Base-by-base conservation (phyloP, 2,888 invertebrate genomes). In the Tanytarsus gracilentus region DNA sequence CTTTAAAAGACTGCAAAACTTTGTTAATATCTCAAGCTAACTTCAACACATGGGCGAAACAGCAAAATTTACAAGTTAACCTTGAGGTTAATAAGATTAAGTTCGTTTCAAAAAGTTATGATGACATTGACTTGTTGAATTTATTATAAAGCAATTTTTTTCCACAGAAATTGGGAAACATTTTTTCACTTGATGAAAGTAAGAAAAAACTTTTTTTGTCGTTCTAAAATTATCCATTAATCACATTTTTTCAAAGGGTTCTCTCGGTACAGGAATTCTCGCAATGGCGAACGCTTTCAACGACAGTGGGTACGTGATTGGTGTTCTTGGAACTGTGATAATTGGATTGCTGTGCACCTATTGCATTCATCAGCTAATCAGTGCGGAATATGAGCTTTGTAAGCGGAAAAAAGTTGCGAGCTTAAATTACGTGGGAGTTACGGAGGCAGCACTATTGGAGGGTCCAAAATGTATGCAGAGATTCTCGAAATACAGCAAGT, bases 261-360 rank as follows among this genome's bases (percentile, higher is more conserved):
- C 5, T 36, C 16, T 36, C n/a, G n/a, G n/a, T 18, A 23, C 9
- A 44, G 44, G 44, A 21, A 44, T 44, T 11, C 18, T 44, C 11
- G 44, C 44, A 8, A 44, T 44, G 74, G 74, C 74, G n/a, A 71
- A 83, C 67, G 88, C 87, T 16, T 83, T 88, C 67, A 78, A 77
- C 66, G 81, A 87, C 73, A 79, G 87, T 0, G 74, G 74, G 27
- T 74, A 72, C 58, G 62, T 72, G 44, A 40, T 93, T 3, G 96
- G 96, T 8, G 70, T 83, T 1, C 74, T 88, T 18, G 90, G 91
- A 6, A 86, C 96, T 0, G 71, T 90, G 9, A 67, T 90, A 3
- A 89, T 98, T 65, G 96, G 95, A 0, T 72, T 88, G 23, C 80
- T 97, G 30, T 94, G 94, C 74, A 88, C 93, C 3, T 95, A 96